A percentile compares a stretch with the other conserved stretches of the same genome.
phyloP scores from a whole-genome alignment of 2,113 vertebrate species.

The Semnopithecus entellus region DNA sequence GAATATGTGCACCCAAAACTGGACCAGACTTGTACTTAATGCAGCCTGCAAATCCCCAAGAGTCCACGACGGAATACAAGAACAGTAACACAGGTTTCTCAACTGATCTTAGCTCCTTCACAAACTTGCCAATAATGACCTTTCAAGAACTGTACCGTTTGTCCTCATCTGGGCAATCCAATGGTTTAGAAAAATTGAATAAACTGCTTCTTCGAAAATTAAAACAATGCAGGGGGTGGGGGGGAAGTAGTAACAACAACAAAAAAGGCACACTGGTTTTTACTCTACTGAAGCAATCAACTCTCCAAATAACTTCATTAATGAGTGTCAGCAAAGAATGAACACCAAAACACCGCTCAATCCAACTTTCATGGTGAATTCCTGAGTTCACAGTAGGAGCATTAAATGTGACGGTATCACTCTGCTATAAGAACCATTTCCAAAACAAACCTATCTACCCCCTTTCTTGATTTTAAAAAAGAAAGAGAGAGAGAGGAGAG shows the following conservation, averaged over 20 bases:
- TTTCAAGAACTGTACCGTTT: constrained; percentile 54
- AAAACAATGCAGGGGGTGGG: not conserved
- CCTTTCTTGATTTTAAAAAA: not conserved
- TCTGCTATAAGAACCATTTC: not conserved
- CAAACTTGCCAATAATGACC: not conserved
- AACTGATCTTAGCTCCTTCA: constrained; percentile 60
- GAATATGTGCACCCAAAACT: not conserved
- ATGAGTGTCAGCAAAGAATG: constrained; percentile 55
- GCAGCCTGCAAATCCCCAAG: constrained; percentile 57
- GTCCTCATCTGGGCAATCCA: not conserved
- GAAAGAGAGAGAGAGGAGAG: too few species aligned
- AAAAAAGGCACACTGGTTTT: not conserved
- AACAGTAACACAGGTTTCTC: constrained; percentile 61
- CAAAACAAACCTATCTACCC: not conserved
- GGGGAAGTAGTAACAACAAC: too few species aligned
- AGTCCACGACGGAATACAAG: constrained; percentile 28
- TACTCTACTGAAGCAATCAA: constrained; percentile 18
- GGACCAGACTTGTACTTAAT: not conserved
- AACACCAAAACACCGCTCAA: constrained; percentile 44
- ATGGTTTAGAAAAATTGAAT: not conserved
- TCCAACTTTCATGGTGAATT: constrained; percentile 15
- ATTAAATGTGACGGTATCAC: not conserved
- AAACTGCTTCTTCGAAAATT: constrained; percentile 25
- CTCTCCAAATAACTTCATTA: constrained; percentile 51
- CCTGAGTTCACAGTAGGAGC: not conserved